A percentile compares a stretch with the other conserved stretches of the same genome.
Evolutionary conservation across 2,888 invertebrate species (phyloP).

Genomic region (Meteorus cinctellus): DNA sequence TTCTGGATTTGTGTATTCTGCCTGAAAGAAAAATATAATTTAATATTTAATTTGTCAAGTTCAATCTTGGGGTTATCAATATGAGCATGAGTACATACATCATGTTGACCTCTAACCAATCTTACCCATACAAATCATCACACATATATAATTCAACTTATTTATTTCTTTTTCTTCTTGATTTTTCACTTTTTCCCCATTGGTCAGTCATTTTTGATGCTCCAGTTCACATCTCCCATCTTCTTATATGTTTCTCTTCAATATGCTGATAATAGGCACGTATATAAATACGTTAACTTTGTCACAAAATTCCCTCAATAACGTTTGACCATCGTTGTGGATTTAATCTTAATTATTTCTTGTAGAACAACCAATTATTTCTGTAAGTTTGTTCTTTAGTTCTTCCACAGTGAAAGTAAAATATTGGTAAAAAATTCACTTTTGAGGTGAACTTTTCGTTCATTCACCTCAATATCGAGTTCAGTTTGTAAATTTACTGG

Average conservation of each 20-base stretch:
- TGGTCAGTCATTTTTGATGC: slow-evolving; percentile 36
- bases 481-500: too few relatives aligned
- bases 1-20: slow-evolving; percentile 2
- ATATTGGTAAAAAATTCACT: background rate
- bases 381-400: slow-evolving; percentile 42
- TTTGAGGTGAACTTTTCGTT: too few relatives aligned
- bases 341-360: background rate
- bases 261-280: slow-evolving; percentile 54
- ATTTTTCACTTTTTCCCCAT: slow-evolving; percentile 28
- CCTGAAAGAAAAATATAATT: slow-evolving; percentile 16
- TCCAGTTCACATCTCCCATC: slow-evolving; percentile 25
- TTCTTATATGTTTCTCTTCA: slow-evolving; percentile 12
- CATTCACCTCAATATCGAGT: too few relatives aligned
- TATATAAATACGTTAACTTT: slow-evolving; percentile 65
- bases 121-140: slow-evolving; percentile 23
- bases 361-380: background rate
- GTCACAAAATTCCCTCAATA: slow-evolving; percentile 57
- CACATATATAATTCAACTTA: slow-evolving; percentile 17
- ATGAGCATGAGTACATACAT: slow-evolving; percentile 12
- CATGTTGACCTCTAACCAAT: slow-evolving; percentile 15
- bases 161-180: slow-evolving; percentile 26
- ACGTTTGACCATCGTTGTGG: background rate
- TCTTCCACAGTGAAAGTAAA: background rate
- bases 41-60: slow-evolving; percentile 40
- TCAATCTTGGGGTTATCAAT: slow-evolving; percentile 42